Percentiles rank a stretch among this genome's conserved stretches.
Conservation (phyloP, 2,113 vertebrate genomes). For the Phoxinus phoxinus region DNA sequence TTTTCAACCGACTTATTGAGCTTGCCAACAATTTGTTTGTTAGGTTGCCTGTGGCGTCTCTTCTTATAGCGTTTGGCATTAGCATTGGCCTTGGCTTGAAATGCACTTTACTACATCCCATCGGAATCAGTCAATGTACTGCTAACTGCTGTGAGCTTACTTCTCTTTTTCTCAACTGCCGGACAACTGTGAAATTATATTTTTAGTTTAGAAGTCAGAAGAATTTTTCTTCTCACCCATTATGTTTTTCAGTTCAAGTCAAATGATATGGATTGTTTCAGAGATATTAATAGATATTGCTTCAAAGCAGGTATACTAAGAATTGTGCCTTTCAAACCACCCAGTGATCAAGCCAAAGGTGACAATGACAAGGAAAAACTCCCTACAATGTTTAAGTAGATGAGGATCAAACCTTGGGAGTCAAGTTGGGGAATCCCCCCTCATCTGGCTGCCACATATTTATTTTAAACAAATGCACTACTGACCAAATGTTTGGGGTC, state of each 20-base stretch:
- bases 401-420: neutral
- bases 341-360: neutral
- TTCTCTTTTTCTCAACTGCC: neutral
- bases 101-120: conserved; percentile 1
- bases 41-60: neutral
- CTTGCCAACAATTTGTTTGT: conserved; percentile 25
- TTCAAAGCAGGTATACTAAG: neutral
- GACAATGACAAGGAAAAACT: neutral
- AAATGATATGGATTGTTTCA: neutral
- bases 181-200: conserved; percentile 4
- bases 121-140: neutral
- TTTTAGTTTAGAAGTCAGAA: neutral
- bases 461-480: neutral
- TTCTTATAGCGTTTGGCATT: conserved; percentile 2
- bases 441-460: neutral
- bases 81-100: conserved; percentile 5
- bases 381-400: neutral
- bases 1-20: neutral
- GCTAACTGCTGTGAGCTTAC: neutral
- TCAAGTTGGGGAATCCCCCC: neutral
- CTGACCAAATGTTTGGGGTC: neutral
- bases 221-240: neutral
- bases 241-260: neutral
- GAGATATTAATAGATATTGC: neutral
- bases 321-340: neutral